These are phyloP conservation scores for Gnathonemus longibarbis DNA, from an alignment of 2,113 vertebrate species.

Conservation along the genomic window DNA sequence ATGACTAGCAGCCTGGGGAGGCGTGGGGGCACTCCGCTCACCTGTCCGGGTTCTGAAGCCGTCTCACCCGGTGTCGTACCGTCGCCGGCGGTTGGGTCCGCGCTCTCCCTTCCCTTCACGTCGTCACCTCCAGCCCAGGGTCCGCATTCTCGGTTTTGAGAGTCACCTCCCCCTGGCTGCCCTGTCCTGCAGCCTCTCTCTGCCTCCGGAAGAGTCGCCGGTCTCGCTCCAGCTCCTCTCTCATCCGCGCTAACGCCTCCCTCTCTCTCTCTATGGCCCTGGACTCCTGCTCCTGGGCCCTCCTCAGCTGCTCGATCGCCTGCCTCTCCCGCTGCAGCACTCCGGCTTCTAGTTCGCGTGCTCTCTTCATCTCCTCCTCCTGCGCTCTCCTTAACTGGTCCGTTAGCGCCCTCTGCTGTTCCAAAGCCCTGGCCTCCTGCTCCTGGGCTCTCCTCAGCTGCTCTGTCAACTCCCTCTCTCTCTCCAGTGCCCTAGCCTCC, in stretches of 20 bases:
- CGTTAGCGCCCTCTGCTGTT: constrained; percentile 20
- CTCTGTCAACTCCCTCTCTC: constrained; percentile 18
- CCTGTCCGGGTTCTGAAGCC: background rate
- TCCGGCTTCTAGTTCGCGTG: background rate
- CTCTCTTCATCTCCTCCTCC: constrained; percentile 21
- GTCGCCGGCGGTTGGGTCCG: background rate
- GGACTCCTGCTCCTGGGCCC: constrained; percentile 12
- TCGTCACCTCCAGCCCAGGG: background rate
- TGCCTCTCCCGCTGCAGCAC: constrained; percentile 13
- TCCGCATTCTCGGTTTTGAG: background rate
- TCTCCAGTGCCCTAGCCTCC: constrained; percentile 16
- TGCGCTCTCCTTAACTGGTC: constrained; percentile 16
- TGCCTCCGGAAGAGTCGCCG: background rate
- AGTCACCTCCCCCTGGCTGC: background rate
- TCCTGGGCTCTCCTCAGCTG: constrained; percentile 21
- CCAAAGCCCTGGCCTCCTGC: constrained; percentile 20
- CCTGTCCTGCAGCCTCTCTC: background rate
- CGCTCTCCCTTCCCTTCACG: constrained; percentile 3
- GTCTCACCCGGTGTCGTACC: background rate
- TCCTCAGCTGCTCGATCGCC: constrained; percentile 16
- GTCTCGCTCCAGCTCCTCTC: constrained; percentile 2
- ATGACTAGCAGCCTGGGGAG: too few species aligned
- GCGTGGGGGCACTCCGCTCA: background rate
- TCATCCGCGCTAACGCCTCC: constrained; percentile 5
- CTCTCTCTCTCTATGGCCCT: constrained; percentile 10